A percentile compares a stretch with the other conserved stretches of the same genome.
Evolutionary conservation across 1,140 invertebrate genomes (phyloP).

Genomic region (Drosophila littoralis): DNA sequence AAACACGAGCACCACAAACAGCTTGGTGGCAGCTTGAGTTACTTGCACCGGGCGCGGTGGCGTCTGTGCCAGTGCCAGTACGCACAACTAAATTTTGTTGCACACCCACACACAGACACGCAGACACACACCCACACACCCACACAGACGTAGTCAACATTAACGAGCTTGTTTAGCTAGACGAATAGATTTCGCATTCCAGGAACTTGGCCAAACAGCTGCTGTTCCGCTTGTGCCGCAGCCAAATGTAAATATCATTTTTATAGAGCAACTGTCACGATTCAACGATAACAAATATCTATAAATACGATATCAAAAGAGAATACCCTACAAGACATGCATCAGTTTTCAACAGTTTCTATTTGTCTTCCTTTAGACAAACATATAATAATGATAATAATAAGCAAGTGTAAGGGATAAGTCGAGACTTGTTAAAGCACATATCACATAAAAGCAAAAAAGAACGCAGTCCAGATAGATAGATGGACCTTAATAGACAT

Average conservation of each 20-base stretch:
- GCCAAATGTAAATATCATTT: slow-evolving; percentile 14
- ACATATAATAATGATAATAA: no score
- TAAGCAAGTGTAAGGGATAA: no score
- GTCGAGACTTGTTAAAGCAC: no score
- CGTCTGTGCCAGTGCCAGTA: not conserved
- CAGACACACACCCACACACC: no score
- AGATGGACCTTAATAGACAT: no score
- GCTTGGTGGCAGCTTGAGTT: slow-evolving; percentile 18
- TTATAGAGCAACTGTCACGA: slow-evolving; percentile 17
- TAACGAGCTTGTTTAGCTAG: no score
- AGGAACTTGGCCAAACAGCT: slow-evolving; percentile 37
- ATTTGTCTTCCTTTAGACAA: no score
- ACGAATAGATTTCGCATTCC: slow-evolving; percentile 25
- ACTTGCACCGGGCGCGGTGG: not conserved
- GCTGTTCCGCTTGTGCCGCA: slow-evolving; percentile 5
- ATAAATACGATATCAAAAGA: not conserved
- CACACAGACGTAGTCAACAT: not conserved
- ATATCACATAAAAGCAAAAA: no score
- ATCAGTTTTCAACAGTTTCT: no score
- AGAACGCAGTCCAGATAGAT: no score
- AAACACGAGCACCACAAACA: not conserved
- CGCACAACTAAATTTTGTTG: not conserved
- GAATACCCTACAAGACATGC: not conserved
- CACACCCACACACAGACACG: not conserved
- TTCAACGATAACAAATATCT: slow-evolving; percentile 1